phyloP scores from a whole-genome alignment of 2,888 invertebrate species.

The Tenthredo amoena region DNA sequence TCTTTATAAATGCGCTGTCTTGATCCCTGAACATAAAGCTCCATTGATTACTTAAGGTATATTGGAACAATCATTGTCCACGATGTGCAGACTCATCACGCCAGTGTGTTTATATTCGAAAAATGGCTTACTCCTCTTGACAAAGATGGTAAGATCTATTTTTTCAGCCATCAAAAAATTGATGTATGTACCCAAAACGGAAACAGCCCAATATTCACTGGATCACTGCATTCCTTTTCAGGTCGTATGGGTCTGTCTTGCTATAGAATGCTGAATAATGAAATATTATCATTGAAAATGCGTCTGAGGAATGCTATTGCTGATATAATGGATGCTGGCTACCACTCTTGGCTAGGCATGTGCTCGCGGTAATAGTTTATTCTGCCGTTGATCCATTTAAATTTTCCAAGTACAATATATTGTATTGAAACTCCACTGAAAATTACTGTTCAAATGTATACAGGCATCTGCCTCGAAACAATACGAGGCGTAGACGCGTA shows the following conservation, averaged over 20 bases:
- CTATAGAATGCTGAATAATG: slow-evolving; percentile 50
- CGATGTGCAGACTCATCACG: slow-evolving; percentile 44
- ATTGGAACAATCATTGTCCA: slow-evolving; percentile 43
- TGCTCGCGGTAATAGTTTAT: slow-evolving; percentile 27
- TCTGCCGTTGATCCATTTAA: not conserved
- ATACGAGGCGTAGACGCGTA: slow-evolving; percentile 50
- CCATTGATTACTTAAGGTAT: slow-evolving; percentile 16
- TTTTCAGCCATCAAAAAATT: not conserved
- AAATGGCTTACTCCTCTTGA: slow-evolving; percentile 46
- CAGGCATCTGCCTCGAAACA: slow-evolving; percentile 31
- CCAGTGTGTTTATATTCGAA: slow-evolving; percentile 43
- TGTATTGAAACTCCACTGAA: not conserved
- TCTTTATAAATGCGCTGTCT: not conserved
- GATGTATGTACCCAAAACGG: not conserved
- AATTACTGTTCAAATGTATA: not conserved
- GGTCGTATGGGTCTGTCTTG: slow-evolving; percentile 47
- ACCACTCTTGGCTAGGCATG: slow-evolving; percentile 44
- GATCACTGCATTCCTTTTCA: not conserved
- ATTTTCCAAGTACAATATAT: not conserved
- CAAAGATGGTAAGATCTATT: slow-evolving; percentile 29
- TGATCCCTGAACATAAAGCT: not conserved
- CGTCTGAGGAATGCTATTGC: slow-evolving; percentile 26
- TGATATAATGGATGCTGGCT: slow-evolving; percentile 23
- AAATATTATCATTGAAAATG: slow-evolving; percentile 37
- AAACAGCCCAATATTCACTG: not conserved